Evolutionary conservation across 2,888 invertebrate genomes (phyloP).

Genomic region (Cetonia aurata): DNA sequence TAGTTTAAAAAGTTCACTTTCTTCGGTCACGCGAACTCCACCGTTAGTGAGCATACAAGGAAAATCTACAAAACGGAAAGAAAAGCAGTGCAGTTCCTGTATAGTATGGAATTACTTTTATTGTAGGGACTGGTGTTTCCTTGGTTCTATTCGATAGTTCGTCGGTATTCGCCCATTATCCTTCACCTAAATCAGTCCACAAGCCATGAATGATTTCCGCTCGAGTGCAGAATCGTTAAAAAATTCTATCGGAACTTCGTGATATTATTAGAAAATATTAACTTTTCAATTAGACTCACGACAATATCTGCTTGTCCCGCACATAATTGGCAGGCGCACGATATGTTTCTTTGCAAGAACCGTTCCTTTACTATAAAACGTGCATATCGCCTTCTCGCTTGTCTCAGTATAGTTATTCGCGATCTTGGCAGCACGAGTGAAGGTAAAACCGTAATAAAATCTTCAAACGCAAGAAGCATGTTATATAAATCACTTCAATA

Average conservation of each 20-base stretch:
- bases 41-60: neutral
- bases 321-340: neutral
- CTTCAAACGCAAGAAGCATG: slow-evolving; percentile 35
- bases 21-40: slow-evolving; percentile 48
- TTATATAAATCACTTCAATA: slow-evolving; percentile 40
- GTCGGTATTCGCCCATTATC: slow-evolving; percentile 12
- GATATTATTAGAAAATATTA: slow-evolving; percentile 22
- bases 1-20: slow-evolving; percentile 49
- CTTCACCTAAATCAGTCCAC: slow-evolving; percentile 6
- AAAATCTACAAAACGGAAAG: neutral
- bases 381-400: slow-evolving; percentile 14
- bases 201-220: neutral
- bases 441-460: slow-evolving; percentile 40
- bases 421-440: slow-evolving; percentile 12
- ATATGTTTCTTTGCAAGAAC: slow-evolving; percentile 2
- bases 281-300: slow-evolving; percentile 1
- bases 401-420: neutral
- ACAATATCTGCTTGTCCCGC: slow-evolving; percentile 1
- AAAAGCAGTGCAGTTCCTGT: no score
- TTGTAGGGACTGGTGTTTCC: no score
- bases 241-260: neutral
- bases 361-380: slow-evolving; percentile 21
- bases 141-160: no score
- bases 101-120: no score
- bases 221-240: neutral